These are phyloP conservation scores for Xanthia icteritia DNA, from an alignment of 2,888 invertebrate genomes.

Conservation along the genomic window DNA sequence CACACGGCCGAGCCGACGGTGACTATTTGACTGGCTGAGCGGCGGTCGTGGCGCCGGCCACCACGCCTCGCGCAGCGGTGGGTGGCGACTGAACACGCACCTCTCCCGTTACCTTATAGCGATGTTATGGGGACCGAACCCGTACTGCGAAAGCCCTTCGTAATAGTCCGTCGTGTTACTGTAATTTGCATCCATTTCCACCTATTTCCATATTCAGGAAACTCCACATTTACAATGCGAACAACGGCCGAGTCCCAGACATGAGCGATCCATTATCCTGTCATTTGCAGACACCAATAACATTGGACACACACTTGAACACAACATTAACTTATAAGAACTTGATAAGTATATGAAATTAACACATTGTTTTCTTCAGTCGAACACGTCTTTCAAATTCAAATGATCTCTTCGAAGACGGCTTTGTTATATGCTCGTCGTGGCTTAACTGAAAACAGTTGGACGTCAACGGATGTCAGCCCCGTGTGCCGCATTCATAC, in stretches of 20 bases:
- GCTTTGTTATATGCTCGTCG: slow-evolving; percentile 81
- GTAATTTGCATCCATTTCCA: slow-evolving; percentile 75
- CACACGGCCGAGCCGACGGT: slow-evolving; percentile 85
- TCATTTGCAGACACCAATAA: slow-evolving; percentile 53
- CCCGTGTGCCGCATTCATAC: slow-evolving; percentile 80
- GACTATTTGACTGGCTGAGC: slow-evolving; percentile 87
- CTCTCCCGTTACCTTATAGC: slow-evolving; percentile 90
- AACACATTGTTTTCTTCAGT: slow-evolving; percentile 73
- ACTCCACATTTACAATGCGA: slow-evolving; percentile 50
- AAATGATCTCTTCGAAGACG: slow-evolving; percentile 74
- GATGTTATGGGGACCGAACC: slow-evolving; percentile 87
- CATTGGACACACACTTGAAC: slow-evolving; percentile 48
- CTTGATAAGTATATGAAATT: slow-evolving; percentile 69
- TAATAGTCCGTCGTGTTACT: slow-evolving; percentile 70
- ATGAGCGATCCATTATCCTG: slow-evolving; percentile 51
- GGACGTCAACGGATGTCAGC: slow-evolving; percentile 85
- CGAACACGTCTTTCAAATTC: slow-evolving; percentile 76
- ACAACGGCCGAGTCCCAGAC: slow-evolving; percentile 43
- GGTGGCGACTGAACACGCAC: slow-evolving; percentile 87
- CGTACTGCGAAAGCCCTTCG: slow-evolving; percentile 83
- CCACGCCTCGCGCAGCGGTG: slow-evolving; percentile 87
- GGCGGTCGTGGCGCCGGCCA: slow-evolving; percentile 79
- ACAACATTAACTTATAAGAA: slow-evolving; percentile 55
- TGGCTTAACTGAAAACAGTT: slow-evolving; percentile 85
- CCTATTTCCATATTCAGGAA: slow-evolving; percentile 65